Percentiles rank a stretch among this genome's conserved stretches.
Conservation (phyloP, 2,888 invertebrate species). For the Pandemis corylana region DNA sequence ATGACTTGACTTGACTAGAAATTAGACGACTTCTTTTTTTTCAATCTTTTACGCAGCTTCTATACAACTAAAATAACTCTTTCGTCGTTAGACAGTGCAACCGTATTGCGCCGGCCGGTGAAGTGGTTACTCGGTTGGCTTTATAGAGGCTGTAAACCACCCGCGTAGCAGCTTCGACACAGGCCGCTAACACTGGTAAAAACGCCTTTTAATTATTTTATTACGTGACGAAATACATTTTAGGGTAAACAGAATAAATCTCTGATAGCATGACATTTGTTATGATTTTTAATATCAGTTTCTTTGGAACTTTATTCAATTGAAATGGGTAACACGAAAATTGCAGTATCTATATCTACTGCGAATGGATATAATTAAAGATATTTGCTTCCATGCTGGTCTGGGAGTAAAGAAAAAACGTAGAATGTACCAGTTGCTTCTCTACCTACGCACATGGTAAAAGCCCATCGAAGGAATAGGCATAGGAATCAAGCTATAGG, state of each 20-base stretch:
- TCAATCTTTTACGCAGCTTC: neutral
- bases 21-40: too few relatives aligned
- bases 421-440: too few relatives aligned
- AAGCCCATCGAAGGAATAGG: too few relatives aligned
- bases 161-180: slow-evolving; percentile 34
- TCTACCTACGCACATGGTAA: too few relatives aligned
- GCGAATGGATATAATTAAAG: too few relatives aligned
- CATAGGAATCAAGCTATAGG: too few relatives aligned
- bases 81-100: slow-evolving; percentile 26
- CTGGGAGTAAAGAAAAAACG: too few relatives aligned
- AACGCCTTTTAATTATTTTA: slow-evolving; percentile 41
- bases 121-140: slow-evolving; percentile 35
- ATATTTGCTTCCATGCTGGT: too few relatives aligned
- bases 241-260: neutral
- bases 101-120: slow-evolving; percentile 25
- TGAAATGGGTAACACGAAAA: too few relatives aligned
- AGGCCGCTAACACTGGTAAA: slow-evolving; percentile 37
- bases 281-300: neutral
- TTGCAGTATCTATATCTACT: too few relatives aligned
- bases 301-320: too few relatives aligned
- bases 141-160: slow-evolving; percentile 39
- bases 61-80: neutral
- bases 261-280: neutral
- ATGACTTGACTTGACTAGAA: too few relatives aligned
- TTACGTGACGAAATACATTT: slow-evolving; percentile 35